Evolutionary conservation across 2,888 invertebrate genomes (phyloP).

Genomic region (Drosophila bunnanda): DNA sequence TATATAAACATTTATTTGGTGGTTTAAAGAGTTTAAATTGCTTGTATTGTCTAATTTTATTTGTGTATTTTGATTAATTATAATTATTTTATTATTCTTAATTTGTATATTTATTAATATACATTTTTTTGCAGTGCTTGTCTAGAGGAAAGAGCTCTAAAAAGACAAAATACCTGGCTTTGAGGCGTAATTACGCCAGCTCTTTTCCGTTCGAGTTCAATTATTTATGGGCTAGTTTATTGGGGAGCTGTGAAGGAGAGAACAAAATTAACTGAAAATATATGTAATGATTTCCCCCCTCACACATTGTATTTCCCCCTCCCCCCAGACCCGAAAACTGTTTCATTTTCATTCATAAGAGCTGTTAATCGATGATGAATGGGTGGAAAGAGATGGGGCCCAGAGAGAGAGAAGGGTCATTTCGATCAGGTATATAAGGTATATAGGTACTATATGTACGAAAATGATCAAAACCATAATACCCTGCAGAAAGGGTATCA

Average conservation of each 20-base stretch:
- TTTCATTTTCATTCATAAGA: constrained; percentile 41
- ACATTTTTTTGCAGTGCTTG: neutral
- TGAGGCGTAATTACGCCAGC: constrained; percentile 56
- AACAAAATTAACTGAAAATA: constrained; percentile 36
- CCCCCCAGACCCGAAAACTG: neutral
- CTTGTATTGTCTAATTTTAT: neutral
- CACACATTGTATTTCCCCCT: neutral
- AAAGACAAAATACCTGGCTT: constrained; percentile 22
- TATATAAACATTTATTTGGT: neutral
- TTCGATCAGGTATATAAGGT: too few species aligned
- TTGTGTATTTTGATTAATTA: neutral
- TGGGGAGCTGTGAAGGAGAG: constrained; percentile 38
- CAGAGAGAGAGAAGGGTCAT: neutral
- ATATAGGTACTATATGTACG: too few species aligned
- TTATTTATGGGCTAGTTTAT: constrained; percentile 76
- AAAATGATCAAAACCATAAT: neutral
- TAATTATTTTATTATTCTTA: neutral
- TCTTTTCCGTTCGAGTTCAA: constrained; percentile 64
- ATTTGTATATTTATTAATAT: neutral
- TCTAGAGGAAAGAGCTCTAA: constrained; percentile 4
- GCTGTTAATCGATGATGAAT: constrained; percentile 46
- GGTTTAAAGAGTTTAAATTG: neutral
- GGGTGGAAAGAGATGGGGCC: neutral
- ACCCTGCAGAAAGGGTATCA: neutral
- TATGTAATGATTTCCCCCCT: constrained; percentile 24